Evolutionary conservation across 2,113 vertebrate genomes (phyloP).

Genomic region (Labeo catla): DNA sequence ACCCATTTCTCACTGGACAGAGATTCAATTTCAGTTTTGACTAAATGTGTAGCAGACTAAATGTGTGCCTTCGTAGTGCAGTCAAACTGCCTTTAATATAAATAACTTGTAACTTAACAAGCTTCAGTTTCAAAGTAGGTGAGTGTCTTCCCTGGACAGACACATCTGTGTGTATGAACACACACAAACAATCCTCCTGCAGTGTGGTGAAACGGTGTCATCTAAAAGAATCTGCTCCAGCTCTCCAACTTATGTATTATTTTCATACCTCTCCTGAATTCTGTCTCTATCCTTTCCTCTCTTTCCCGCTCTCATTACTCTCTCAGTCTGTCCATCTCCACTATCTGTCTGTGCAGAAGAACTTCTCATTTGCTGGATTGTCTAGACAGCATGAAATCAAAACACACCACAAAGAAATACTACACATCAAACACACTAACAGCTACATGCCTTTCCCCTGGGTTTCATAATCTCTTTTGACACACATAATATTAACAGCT

Average conservation of each 20-base stretch:
- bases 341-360: conserved; percentile 29
- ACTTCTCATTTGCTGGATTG: conserved; percentile 29
- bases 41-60: background rate
- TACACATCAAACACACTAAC: conserved; percentile 18
- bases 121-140: background rate
- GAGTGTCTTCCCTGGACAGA: background rate
- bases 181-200: background rate
- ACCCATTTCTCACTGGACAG: background rate
- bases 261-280: conserved; percentile 41
- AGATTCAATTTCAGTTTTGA: background rate
- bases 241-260: background rate
- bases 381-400: conserved; percentile 28
- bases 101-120: background rate
- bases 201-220: background rate
- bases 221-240: conserved; percentile 49
- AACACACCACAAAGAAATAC: conserved; percentile 10
- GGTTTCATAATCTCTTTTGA: background rate
- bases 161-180: background rate
- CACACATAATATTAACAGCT: conserved; percentile 10
- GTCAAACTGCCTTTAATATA: background rate
- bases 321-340: conserved; percentile 21
- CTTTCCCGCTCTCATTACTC: conserved; percentile 24
- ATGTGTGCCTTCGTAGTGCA: background rate
- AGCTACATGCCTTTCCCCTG: background rate
- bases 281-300: conserved; percentile 15